These are phyloP conservation scores for Ametastegia equiseti DNA, from an alignment of 2,888 invertebrate genomes.

Conservation along the genomic window DNA sequence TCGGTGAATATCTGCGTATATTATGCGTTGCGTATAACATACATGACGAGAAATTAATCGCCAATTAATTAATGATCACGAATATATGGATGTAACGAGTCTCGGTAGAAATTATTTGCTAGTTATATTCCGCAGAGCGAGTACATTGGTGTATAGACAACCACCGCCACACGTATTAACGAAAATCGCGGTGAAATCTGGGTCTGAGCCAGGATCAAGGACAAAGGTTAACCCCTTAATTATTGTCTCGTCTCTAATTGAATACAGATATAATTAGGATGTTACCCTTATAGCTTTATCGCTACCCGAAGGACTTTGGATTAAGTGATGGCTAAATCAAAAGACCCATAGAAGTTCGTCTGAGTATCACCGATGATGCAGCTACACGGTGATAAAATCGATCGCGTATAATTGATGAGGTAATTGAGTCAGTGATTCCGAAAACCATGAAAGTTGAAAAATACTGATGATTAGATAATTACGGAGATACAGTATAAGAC, in stretches of 20 bases:
- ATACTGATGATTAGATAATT: too few species aligned
- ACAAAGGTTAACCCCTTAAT: conserved; percentile 29
- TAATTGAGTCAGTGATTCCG: too few species aligned
- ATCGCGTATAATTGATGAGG: not conserved
- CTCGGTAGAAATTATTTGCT: not conserved
- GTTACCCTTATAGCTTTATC: conserved; percentile 7
- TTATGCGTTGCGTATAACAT: too few species aligned
- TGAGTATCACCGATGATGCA: not conserved
- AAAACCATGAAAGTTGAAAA: too few species aligned
- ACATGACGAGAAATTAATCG: not conserved
- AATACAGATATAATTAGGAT: conserved; percentile 27
- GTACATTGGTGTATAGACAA: not conserved
- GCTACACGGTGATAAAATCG: not conserved
- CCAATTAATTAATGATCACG: not conserved
- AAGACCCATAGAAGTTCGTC: not conserved
- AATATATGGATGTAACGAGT: not conserved
- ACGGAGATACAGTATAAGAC: too few species aligned
- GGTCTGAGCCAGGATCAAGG: conserved; percentile 33
- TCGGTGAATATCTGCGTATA: too few species aligned
- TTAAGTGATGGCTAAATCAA: not conserved
- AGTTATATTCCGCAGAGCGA: not conserved
- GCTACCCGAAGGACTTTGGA: not conserved
- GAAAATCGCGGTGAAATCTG: conserved; percentile 30
- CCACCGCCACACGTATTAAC: not conserved
- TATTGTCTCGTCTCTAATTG: conserved; percentile 33